These are phyloP conservation scores for Cyclura pinguis DNA, from an alignment of 2,797 vertebrate species.

Conservation along the genomic window DNA sequence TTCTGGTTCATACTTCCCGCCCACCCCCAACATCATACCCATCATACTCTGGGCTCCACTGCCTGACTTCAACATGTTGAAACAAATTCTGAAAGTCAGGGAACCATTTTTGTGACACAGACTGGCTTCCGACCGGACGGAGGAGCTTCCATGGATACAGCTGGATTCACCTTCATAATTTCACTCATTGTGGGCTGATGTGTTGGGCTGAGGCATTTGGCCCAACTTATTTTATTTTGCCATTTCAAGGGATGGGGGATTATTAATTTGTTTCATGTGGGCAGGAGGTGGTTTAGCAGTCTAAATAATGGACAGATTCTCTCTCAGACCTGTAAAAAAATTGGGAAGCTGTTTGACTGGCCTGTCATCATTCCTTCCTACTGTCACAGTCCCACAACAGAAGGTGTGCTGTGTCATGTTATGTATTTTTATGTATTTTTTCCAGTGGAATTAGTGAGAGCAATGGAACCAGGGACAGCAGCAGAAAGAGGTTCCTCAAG, in stretches of 20 bases:
- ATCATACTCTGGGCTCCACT: too few species aligned
- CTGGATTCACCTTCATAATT: background rate
- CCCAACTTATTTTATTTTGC: background rate
- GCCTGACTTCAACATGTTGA: too few species aligned
- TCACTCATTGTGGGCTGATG: background rate
- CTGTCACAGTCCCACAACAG: background rate
- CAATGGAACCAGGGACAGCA: background rate
- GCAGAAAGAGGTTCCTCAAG: background rate
- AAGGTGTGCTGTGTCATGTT: background rate
- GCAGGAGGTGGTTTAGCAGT: too few species aligned
- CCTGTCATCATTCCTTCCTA: background rate
- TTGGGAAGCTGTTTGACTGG: background rate
- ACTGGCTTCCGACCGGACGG: too few species aligned
- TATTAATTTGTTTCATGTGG: too few species aligned
- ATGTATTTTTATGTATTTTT: background rate
- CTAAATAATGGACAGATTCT: background rate
- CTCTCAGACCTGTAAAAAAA: too few species aligned
- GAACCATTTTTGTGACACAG: too few species aligned
- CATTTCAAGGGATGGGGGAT: too few species aligned
- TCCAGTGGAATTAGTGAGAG: too few species aligned
- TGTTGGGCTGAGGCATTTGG: background rate
- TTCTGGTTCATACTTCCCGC: too few species aligned
- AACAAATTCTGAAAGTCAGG: too few species aligned
- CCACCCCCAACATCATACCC: too few species aligned
- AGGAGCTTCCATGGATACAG: background rate